Conservation (phyloP, 1,140 invertebrate genomes). For the Leptestheria dahalacensis region DNA sequence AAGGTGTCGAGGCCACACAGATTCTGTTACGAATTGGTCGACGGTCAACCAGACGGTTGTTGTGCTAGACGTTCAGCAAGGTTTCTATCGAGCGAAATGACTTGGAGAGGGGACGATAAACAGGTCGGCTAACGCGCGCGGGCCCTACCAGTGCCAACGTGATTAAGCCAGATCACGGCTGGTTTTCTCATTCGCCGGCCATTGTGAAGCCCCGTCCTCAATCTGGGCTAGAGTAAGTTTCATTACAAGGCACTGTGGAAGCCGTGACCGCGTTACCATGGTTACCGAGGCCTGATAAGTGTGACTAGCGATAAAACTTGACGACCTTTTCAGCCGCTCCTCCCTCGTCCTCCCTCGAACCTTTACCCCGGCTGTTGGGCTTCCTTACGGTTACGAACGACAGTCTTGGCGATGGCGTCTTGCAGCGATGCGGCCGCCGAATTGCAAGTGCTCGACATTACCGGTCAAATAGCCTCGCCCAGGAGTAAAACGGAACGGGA, state of each 20-base stretch:
- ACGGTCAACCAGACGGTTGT: too few relatives aligned
- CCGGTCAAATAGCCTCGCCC: neutral
- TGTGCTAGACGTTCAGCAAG: too few relatives aligned
- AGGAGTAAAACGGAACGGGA: neutral
- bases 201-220: neutral
- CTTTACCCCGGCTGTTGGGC: too few relatives aligned
- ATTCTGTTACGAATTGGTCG: too few relatives aligned
- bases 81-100: neutral
- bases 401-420: neutral
- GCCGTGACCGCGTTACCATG: neutral
- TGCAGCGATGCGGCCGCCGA: neutral
- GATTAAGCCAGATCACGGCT: neutral
- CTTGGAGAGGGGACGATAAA: neutral
- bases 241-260: neutral
- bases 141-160: neutral
- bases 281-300: neutral
- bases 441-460: neutral
- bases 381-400: too few relatives aligned
- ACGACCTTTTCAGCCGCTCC: neutral
- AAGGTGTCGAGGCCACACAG: too few relatives aligned
- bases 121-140: neutral
- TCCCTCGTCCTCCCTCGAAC: too few relatives aligned
- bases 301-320: neutral
- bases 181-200: neutral
- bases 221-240: neutral